Conservation (phyloP, 2,113 vertebrate species). For the Balaenoptera acutorostrata region DNA sequence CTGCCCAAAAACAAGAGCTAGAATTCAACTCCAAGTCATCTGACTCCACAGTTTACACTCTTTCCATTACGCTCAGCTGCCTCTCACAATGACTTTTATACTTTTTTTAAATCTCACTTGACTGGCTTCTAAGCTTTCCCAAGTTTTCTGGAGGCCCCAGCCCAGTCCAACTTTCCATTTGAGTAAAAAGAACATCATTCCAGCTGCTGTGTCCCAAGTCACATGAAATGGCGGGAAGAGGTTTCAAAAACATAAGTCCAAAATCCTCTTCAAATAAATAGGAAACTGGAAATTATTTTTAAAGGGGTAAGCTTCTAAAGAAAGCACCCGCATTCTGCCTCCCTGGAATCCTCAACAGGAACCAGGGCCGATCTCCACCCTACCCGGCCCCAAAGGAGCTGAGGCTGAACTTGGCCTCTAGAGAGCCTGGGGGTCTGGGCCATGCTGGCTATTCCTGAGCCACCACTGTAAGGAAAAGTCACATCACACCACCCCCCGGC, state of each 20-base stretch:
- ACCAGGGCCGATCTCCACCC: background rate
- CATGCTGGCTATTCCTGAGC: background rate
- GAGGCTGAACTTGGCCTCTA: background rate
- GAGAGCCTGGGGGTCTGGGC: background rate
- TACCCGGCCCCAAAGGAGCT: background rate
- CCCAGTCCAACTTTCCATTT: slow-evolving; percentile 46
- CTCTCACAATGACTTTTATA: background rate
- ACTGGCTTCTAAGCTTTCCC: background rate
- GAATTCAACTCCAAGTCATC: background rate
- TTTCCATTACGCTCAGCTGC: slow-evolving; percentile 19
- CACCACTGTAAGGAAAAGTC: background rate
- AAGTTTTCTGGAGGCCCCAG: slow-evolving; percentile 26
- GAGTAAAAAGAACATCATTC: slow-evolving; percentile 40
- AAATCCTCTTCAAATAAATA: slow-evolving; percentile 57
- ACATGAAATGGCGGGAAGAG: background rate
- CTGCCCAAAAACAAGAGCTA: background rate
- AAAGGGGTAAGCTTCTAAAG: background rate
- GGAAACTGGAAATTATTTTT: slow-evolving; percentile 8
- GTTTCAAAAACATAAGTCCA: slow-evolving; percentile 34
- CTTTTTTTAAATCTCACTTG: background rate
- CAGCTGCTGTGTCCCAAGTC: slow-evolving; percentile 42
- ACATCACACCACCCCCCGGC: background rate
- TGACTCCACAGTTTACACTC: background rate
- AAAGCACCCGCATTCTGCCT: background rate
- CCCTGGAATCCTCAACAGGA: background rate